Evolutionary conservation across 53 echinoderm and acorn worm species (phyloP).

Genomic region (Pentamera pediparva): DNA sequence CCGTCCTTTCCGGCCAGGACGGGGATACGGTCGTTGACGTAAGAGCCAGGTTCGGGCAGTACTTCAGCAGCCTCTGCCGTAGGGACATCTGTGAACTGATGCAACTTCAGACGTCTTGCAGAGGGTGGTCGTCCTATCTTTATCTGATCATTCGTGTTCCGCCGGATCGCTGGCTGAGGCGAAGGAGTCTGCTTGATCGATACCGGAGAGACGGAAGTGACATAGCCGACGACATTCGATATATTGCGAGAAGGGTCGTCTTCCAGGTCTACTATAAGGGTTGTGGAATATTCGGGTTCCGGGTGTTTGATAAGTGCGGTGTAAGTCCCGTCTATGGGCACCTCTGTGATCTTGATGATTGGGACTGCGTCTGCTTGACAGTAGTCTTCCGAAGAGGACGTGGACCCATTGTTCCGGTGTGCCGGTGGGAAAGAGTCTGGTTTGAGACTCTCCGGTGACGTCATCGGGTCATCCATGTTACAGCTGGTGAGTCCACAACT

Average conservation of each 20-base stretch:
- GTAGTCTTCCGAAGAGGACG: slow-evolving; percentile 24
- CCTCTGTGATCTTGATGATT: background rate
- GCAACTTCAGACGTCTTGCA: background rate
- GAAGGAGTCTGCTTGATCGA: slow-evolving; percentile 21
- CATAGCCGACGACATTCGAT: slow-evolving; percentile 18
- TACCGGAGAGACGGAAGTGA: slow-evolving; percentile 1
- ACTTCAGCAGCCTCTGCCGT: background rate
- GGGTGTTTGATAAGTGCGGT: slow-evolving; percentile 17
- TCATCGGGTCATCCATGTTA: background rate
- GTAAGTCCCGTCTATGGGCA: slow-evolving; percentile 26
- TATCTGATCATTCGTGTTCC: background rate
- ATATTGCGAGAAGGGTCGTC: background rate
- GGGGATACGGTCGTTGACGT: slow-evolving; percentile 10
- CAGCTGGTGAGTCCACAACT: background rate
- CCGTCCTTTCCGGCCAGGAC: slow-evolving; percentile 2
- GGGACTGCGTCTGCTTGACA: slow-evolving; percentile 15
- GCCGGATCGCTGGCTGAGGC: background rate
- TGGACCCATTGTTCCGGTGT: background rate
- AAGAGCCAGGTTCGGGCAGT: background rate
- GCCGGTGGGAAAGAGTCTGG: background rate
- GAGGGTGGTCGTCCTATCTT: slow-evolving; percentile 3
- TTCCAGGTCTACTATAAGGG: background rate
- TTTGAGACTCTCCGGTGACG: background rate
- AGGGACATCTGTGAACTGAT: slow-evolving; percentile 6
- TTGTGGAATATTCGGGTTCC: slow-evolving; percentile 13